Evolutionary conservation across 53 echinoderm and acorn worm species (phyloP).

Genomic region (Echinometra lucunter): DNA sequence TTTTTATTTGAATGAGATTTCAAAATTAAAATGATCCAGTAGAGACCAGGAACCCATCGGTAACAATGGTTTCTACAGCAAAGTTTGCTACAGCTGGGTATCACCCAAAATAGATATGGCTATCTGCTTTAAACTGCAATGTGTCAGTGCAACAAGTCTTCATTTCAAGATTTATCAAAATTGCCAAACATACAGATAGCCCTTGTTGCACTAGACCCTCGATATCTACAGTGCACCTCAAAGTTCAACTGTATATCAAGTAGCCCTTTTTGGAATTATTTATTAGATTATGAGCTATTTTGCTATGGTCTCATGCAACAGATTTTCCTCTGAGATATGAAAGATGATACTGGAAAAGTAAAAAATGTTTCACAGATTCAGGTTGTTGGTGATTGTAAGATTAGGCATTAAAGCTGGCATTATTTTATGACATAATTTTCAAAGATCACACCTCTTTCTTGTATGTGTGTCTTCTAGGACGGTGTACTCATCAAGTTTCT

Average conservation of each 20-base stretch:
- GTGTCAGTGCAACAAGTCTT: no score
- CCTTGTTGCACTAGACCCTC: no score
- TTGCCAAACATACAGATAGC: no score
- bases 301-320: not conserved
- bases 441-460: not conserved
- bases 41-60: no score
- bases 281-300: not conserved
- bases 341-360: not conserved
- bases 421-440: not conserved
- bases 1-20: no score
- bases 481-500: not conserved
- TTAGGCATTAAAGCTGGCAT: not conserved
- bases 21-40: no score
- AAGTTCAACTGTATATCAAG: not conserved
- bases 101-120: no score
- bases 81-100: no score
- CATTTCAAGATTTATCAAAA: no score
- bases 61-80: no score
- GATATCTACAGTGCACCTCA: not conserved
- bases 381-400: not conserved
- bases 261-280: not conserved
- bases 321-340: not conserved
- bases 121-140: no score
- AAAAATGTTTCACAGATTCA: not conserved
- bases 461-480: not conserved